Evolutionary conservation across 53 echinoderm and acorn worm genomes (phyloP).

Genomic region (Patiria pectinifera): DNA sequence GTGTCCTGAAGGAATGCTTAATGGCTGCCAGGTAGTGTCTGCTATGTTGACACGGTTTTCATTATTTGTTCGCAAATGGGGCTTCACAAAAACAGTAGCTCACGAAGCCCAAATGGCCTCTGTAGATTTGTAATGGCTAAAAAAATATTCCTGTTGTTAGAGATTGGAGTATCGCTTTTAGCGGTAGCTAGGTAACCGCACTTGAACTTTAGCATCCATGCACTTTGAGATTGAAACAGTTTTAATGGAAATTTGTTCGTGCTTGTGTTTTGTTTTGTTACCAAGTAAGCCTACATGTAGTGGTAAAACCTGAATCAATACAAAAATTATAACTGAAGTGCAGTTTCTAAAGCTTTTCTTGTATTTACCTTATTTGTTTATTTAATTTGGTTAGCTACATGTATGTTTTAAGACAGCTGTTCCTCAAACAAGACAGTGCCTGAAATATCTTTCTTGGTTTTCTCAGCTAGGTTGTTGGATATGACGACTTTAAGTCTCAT

Average conservation of each 20-base stretch:
- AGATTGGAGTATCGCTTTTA: not conserved
- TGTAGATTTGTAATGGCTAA: not conserved
- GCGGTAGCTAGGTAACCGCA: constrained; percentile 23
- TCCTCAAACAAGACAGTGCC: too few species aligned
- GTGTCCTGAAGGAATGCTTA: not conserved
- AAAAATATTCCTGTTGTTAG: not conserved
- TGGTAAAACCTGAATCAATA: too few species aligned
- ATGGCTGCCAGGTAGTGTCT: not conserved
- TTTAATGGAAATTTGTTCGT: not conserved
- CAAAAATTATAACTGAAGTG: not conserved
- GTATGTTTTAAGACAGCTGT: too few species aligned
- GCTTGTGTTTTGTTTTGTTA: not conserved
- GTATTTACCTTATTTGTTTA: not conserved
- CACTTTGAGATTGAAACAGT: not conserved
- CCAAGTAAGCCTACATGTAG: not conserved
- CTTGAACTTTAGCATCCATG: constrained; percentile 23
- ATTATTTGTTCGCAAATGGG: constrained; percentile 3
- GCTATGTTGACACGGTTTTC: not conserved
- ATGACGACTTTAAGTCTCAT: too few species aligned
- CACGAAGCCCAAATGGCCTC: not conserved
- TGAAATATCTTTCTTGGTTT: too few species aligned
- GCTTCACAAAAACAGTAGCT: not conserved
- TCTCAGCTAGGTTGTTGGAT: too few species aligned
- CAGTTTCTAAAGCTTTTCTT: not conserved
- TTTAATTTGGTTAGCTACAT: not conserved